Evolutionary conservation across 2,888 invertebrate genomes (phyloP), one percentile per base, ranked within the genome.

Genomic region (Allacma fusca): DNA sequence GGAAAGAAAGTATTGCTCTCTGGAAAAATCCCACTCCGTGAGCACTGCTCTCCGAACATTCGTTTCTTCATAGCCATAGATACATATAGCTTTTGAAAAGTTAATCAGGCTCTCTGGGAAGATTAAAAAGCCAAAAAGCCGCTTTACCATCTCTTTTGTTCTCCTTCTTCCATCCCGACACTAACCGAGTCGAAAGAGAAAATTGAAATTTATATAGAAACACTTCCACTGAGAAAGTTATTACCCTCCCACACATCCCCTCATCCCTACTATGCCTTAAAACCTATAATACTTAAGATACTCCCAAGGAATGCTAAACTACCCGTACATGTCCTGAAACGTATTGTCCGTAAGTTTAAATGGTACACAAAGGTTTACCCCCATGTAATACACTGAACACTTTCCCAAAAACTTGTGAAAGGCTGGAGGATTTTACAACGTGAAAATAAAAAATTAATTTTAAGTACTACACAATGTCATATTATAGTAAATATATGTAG

Each of bases 21-120:
- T 19, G 7, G 16, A n/a, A 34, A 67, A 67, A 67, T 67, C 29
- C 7, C 29, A 28, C 67, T 67, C 26, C 24, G 34, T n/a, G 67
- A 29, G 28, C n/a, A 19, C 19, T 67, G 4, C 21, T 28, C 1
- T 29, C 29, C 29, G 19, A n/a, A 13, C 24, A 13, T 50, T 75
- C 24, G 29, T 28, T 50, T 21, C 34, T 68, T 16, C 40, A 26
- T 29, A 57, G 21, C 24, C 64, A n/a, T n/a, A n/a, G n/a, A n/a
- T n/a, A n/a, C 26, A 50, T 64, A 40, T 72, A 50, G 59, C 74
- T 80, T 69, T 64, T 71, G 71, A 78, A 76, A 80, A 78, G 78
- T 80, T 80, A 78, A 78, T 80, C 78, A 80, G 78, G 74, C 71
- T 74, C 44, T 80, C 62, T 74, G 59, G 43, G 76, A 76, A 74